Conservation (phyloP, 2,888 invertebrate genomes). For the Micropterix aruncella region DNA sequence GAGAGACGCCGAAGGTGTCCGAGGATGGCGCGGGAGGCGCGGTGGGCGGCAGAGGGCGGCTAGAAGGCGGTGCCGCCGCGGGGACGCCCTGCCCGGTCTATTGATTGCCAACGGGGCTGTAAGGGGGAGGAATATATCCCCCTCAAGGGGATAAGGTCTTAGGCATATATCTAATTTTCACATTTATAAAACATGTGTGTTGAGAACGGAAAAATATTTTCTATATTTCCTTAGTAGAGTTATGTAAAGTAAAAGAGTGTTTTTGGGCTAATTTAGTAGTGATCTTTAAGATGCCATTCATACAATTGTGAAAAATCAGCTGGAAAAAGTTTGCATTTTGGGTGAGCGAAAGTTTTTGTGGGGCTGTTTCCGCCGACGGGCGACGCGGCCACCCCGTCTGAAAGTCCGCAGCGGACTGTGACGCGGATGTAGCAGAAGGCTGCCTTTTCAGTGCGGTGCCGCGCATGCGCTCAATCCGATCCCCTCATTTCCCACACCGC, state of each 20-base stretch:
- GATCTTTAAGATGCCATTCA: no score
- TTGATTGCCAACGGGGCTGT: neutral
- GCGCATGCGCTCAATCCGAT: neutral
- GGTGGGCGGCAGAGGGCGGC: neutral
- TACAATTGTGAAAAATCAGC: no score
- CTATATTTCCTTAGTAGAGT: no score
- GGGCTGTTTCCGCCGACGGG: neutral
- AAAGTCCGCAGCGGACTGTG: neutral
- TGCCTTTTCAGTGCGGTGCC: neutral
- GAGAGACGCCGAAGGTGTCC: neutral
- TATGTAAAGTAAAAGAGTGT: no score
- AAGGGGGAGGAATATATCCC: neutral
- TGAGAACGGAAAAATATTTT: no score
- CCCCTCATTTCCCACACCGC: constrained; percentile 20
- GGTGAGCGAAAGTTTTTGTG: neutral
- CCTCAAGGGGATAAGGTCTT: no score
- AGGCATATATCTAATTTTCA: no score
- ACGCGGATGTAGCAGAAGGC: neutral
- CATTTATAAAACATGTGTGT: no score
- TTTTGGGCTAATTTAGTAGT: no score
- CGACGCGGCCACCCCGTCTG: neutral
- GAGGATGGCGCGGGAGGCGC: neutral
- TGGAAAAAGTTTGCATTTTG: neutral
- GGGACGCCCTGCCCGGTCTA: neutral
- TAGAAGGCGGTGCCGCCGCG: neutral